A percentile compares a stretch with the other conserved stretches of the same genome.
phyloP scores from a whole-genome alignment of 1,140 invertebrate genomes.

The Radopholus similis region DNA sequence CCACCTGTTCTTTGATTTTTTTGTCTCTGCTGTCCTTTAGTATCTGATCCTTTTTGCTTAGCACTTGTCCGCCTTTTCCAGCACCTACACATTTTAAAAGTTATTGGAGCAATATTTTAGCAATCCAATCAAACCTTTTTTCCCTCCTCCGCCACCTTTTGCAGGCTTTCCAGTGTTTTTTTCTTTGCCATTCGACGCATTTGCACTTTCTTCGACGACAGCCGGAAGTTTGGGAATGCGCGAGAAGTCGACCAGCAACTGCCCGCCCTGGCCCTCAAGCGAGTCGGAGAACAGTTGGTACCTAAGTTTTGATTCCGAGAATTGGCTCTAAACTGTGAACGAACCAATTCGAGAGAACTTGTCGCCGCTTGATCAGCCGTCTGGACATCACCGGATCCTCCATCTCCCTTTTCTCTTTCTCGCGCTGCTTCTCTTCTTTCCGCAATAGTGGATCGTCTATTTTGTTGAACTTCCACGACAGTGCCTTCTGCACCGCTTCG shows the following conservation, averaged over 20 bases:
- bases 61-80: conserved; percentile 25
- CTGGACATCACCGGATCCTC: conserved; percentile 18
- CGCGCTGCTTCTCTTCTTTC: conserved; percentile 17
- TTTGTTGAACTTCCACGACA: conserved; percentile 33
- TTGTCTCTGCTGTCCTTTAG: conserved; percentile 44
- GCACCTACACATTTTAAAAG: conserved; percentile 23
- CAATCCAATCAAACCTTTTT: no score
- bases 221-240: conserved; percentile 47
- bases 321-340: not conserved
- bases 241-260: conserved; percentile 57
- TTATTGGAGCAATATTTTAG: no score
- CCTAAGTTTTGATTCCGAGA: no score
- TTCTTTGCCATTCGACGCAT: conserved; percentile 14
- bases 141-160: conserved; percentile 9
- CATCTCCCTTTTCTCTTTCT: conserved; percentile 10
- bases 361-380: conserved; percentile 29
- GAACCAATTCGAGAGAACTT: conserved; percentile 22
- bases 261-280: conserved; percentile 53
- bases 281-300: conserved; percentile 58
- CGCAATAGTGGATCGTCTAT: conserved; percentile 28
- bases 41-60: conserved; percentile 55
- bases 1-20: conserved; percentile 51
- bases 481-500: conserved; percentile 8
- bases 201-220: conserved; percentile 12
- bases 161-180: not conserved